phyloP scores from a whole-genome alignment of 2,888 invertebrate species.

The Stenodema calcarata region DNA sequence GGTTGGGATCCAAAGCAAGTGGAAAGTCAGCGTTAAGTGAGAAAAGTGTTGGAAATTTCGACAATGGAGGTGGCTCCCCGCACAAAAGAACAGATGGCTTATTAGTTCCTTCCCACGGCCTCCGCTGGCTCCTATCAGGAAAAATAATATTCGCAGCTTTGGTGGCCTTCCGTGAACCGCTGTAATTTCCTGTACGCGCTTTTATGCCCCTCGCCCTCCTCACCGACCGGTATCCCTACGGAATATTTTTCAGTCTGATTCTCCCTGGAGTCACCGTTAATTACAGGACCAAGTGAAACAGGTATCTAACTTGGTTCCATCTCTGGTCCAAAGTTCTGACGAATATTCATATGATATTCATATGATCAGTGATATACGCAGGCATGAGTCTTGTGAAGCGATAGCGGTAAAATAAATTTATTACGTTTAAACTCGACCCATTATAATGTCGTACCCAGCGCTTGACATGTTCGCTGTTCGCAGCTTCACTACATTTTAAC shows the following conservation, averaged over 20 bases:
- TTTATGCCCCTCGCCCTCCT: not conserved
- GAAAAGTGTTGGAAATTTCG: conserved; percentile 15
- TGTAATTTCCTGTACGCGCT: conserved; percentile 12
- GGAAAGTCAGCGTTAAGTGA: conserved; percentile 18
- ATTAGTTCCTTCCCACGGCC: not conserved
- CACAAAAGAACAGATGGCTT: conserved; percentile 18
- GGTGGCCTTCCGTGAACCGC: not conserved
- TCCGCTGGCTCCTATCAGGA: not conserved
- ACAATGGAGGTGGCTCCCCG: not conserved
- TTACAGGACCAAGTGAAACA: not conserved
- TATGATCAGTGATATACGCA: too few relatives aligned
- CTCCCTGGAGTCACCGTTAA: not conserved
- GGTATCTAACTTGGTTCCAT: too few relatives aligned
- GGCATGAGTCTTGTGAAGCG: too few relatives aligned
- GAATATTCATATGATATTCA: too few relatives aligned
- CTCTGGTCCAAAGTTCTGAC: too few relatives aligned
- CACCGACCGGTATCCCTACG: not conserved
- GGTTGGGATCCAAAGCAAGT: not conserved
- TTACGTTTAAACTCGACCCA: too few relatives aligned
- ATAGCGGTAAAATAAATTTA: too few relatives aligned
- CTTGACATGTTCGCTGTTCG: too few relatives aligned
- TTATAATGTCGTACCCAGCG: too few relatives aligned
- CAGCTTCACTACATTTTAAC: too few relatives aligned
- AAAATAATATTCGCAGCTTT: conserved; percentile 1
- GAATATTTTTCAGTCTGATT: not conserved